Evolutionary conservation across 2,113 vertebrate species (phyloP).

Genomic region (Sylvietta virens): DNA sequence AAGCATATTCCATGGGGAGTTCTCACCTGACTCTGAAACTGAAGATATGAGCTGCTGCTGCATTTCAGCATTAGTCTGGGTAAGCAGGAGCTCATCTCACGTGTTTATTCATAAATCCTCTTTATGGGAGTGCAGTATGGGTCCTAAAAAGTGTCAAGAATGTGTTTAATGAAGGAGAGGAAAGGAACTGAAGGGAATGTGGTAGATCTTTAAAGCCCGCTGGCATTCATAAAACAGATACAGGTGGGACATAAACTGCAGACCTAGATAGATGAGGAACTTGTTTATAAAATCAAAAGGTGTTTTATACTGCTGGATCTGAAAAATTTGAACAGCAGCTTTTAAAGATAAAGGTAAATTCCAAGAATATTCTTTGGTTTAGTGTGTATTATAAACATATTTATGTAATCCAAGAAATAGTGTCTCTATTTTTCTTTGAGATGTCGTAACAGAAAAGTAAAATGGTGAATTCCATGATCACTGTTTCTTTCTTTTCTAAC

Average conservation of each 20-base stretch:
- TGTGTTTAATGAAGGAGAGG: neutral
- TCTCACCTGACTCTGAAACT: neutral
- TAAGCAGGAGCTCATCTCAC: neutral
- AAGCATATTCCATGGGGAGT: neutral
- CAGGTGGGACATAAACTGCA: neutral
- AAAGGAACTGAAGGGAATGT: neutral
- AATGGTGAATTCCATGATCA: fast-evolving
- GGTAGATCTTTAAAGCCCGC: neutral
- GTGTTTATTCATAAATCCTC: neutral
- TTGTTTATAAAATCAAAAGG: neutral
- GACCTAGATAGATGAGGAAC: neutral
- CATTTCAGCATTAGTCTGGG: neutral
- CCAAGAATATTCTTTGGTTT: neutral
- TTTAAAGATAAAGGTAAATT: neutral
- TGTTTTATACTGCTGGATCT: neutral
- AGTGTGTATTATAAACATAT: neutral
- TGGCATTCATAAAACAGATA: neutral
- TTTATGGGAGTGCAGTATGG: neutral
- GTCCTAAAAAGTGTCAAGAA: neutral
- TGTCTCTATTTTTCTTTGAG: neutral
- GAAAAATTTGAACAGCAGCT: neutral
- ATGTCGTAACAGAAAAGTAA: neutral
- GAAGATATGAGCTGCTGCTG: neutral
- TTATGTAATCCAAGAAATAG: neutral
- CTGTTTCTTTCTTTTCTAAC: neutral